These are phyloP conservation scores for Pogonocherus hispidulus DNA, from an alignment of 2,888 invertebrate species.

Conservation along the genomic window DNA sequence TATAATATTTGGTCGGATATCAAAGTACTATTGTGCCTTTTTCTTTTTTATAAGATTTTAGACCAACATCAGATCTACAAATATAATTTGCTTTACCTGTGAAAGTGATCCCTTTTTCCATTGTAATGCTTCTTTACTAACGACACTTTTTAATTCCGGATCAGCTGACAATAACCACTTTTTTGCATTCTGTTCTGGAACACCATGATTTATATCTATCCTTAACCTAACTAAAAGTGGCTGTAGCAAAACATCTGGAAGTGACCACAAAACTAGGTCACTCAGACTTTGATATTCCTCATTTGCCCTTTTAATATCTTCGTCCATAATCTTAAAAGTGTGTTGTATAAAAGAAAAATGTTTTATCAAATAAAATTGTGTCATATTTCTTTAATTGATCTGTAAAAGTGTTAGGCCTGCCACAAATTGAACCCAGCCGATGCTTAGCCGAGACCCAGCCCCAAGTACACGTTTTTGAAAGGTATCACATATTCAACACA, in stretches of 20 bases:
- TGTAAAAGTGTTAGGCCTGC: too few species aligned
- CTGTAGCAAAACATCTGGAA: constrained; percentile 84
- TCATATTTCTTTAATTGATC: too few species aligned
- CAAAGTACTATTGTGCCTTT: too few species aligned
- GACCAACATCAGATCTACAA: too few species aligned
- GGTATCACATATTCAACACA: too few species aligned
- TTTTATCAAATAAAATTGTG: too few species aligned
- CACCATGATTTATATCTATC: constrained; percentile 72
- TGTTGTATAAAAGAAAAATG: not conserved
- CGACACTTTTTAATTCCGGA: constrained; percentile 83
- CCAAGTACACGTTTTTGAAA: too few species aligned
- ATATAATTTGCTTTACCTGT: constrained; percentile 69
- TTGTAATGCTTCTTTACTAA: constrained; percentile 88
- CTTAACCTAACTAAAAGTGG: constrained; percentile 81
- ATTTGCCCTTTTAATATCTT: constrained; percentile 79
- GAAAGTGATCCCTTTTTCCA: constrained; percentile 77
- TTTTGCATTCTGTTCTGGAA: constrained; percentile 71
- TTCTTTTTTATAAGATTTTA: too few species aligned
- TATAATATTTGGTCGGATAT: too few species aligned
- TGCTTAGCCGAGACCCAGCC: too few species aligned
- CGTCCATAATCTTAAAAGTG: constrained; percentile 72
- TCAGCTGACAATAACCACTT: constrained; percentile 82
- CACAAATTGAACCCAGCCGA: too few species aligned
- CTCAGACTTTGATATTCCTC: constrained; percentile 81
- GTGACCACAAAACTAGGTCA: constrained; percentile 83